phyloP scores from a whole-genome alignment of 2,797 vertebrate species.

The Acrossocheilus fasciatus region DNA sequence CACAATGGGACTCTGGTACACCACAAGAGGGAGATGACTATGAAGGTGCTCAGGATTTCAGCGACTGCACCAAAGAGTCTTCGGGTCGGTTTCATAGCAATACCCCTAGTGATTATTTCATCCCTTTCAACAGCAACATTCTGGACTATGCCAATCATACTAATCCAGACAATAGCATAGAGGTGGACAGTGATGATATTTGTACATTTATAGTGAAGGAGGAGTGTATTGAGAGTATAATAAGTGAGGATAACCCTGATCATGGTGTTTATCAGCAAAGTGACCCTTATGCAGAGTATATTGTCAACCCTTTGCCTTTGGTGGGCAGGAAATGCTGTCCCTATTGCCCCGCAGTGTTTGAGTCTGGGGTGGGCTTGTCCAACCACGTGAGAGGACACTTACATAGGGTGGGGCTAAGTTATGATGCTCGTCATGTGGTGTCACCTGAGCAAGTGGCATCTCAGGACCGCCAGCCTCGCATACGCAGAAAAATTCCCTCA shows the following conservation, averaged over 20 bases:
- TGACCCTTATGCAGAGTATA: constrained; percentile 76
- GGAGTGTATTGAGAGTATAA: constrained; percentile 67
- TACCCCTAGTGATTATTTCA: constrained; percentile 65
- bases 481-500: constrained; percentile 84
- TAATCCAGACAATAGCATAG: constrained; percentile 52
- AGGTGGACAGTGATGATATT: constrained; percentile 69
- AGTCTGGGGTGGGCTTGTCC: constrained; percentile 92
- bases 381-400: constrained; percentile 95
- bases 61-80: constrained; percentile 36
- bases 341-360: constrained; percentile 91
- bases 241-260: constrained; percentile 74
- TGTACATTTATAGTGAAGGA: constrained; percentile 76
- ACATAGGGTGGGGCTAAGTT: constrained; percentile 91
- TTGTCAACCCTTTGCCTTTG: constrained; percentile 80
- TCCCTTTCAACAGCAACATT: constrained; percentile 66
- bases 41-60: constrained; percentile 76
- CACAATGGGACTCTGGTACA: constrained; percentile 81
- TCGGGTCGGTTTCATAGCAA: constrained; percentile 58
- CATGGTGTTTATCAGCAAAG: constrained; percentile 74
- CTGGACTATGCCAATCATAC: constrained; percentile 38
- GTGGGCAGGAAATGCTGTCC: constrained; percentile 87
- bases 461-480: constrained; percentile 88
- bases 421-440: constrained; percentile 91
- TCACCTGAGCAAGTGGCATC: constrained; percentile 92
- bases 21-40: constrained; percentile 83